Conservation (phyloP, 1,140 invertebrate genomes). For the Apocrypta bakeri region DNA sequence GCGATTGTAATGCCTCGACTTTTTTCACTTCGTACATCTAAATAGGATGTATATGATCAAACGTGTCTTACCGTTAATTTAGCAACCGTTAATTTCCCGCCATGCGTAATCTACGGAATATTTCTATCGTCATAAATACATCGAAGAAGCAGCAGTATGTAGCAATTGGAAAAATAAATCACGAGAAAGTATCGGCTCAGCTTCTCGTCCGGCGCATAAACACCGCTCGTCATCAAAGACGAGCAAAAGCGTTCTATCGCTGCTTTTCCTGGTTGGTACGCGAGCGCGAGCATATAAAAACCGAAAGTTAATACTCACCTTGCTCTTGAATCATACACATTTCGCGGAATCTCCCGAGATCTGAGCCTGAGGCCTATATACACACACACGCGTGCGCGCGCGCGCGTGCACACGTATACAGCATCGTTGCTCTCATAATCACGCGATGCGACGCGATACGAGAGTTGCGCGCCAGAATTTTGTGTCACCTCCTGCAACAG, state of each 20-base stretch:
- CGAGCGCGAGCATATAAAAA: background rate
- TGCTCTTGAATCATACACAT: background rate
- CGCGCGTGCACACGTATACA: background rate
- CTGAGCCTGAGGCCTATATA: too few species aligned
- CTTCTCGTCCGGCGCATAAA: too few species aligned
- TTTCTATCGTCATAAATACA: background rate
- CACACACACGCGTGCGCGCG: background rate
- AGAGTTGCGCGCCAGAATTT: constrained; percentile 54
- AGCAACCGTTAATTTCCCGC: background rate
- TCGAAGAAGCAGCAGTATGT: too few species aligned
- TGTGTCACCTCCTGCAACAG: constrained; percentile 54
- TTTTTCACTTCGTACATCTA: too few species aligned
- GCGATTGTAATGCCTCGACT: too few species aligned
- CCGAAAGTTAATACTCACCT: background rate
- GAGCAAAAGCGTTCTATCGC: too few species aligned
- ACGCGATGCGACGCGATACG: too few species aligned
- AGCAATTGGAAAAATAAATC: too few species aligned
- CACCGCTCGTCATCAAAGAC: too few species aligned
- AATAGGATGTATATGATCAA: too few species aligned
- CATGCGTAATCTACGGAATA: background rate
- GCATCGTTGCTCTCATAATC: background rate
- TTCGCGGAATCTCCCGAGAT: background rate
- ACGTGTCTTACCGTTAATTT: background rate
- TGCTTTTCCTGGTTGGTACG: background rate
- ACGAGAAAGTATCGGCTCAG: too few species aligned